These are phyloP conservation scores for Ditula angustiorana DNA, from an alignment of 2,888 invertebrate species.

Conservation along the genomic window DNA sequence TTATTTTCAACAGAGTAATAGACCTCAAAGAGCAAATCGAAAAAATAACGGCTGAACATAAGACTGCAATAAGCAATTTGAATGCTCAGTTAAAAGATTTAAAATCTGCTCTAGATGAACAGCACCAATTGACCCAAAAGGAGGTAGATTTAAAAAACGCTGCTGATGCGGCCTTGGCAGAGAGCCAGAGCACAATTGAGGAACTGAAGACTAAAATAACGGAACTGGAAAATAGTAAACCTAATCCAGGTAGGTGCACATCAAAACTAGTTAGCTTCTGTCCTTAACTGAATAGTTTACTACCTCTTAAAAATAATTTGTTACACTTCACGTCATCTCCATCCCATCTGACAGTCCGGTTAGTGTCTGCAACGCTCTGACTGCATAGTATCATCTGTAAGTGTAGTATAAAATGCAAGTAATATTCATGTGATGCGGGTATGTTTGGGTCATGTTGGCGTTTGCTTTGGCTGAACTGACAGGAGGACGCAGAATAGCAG, in stretches of 20 bases:
- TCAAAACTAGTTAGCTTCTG: too few relatives aligned
- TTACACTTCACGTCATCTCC: too few relatives aligned
- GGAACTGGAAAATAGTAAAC: constrained; percentile 67
- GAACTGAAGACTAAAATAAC: constrained; percentile 64
- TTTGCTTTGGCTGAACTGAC: too few relatives aligned
- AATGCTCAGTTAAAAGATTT: constrained; percentile 64
- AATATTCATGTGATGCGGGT: too few relatives aligned
- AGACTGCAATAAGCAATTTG: constrained; percentile 60
- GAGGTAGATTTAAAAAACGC: constrained; percentile 59
- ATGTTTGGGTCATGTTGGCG: too few relatives aligned
- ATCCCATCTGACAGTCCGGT: too few relatives aligned
- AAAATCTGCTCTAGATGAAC: constrained; percentile 59
- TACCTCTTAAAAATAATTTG: too few relatives aligned
- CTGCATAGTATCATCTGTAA: too few relatives aligned
- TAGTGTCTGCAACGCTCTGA: too few relatives aligned
- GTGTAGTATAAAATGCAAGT: too few relatives aligned
- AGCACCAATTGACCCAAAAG: constrained; percentile 52
- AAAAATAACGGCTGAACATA: constrained; percentile 60
- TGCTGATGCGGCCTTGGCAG: constrained; percentile 55
- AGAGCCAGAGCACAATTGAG: constrained; percentile 60
- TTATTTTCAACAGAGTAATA: constrained; percentile 54
- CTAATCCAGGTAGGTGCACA: constrained; percentile 63
- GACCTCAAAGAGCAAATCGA: constrained; percentile 70
- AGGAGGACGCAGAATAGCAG: too few relatives aligned
- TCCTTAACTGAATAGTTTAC: too few relatives aligned